phyloP scores from a whole-genome alignment of 2,113 vertebrate genomes.

The Gnathonemus longibarbis region DNA sequence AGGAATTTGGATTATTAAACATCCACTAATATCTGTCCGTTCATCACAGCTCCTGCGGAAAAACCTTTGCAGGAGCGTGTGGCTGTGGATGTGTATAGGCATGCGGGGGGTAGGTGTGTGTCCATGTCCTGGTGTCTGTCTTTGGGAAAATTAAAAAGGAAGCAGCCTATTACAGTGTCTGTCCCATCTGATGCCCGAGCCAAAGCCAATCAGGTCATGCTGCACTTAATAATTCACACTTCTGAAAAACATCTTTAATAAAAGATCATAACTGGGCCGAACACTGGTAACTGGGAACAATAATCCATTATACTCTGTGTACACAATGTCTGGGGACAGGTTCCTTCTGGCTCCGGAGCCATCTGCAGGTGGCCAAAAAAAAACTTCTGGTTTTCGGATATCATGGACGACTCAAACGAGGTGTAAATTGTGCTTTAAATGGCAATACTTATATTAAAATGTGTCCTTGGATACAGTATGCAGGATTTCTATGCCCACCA shows the following conservation, averaged over 20 bases:
- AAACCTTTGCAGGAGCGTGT: neutral
- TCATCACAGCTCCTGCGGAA: neutral
- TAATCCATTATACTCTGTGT: neutral
- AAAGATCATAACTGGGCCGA: neutral
- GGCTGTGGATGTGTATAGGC: neutral
- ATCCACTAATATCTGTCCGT: neutral
- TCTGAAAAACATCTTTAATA: slow-evolving; percentile 11
- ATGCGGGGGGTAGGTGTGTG: no score
- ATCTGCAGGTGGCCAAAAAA: neutral
- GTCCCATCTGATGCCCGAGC: neutral
- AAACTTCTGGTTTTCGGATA: neutral
- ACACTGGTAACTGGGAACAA: neutral
- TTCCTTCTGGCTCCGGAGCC: no score
- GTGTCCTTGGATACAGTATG: neutral
- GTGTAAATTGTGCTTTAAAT: neutral
- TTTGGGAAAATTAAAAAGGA: neutral
- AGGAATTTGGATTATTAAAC: neutral
- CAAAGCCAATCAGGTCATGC: neutral
- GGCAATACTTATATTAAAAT: neutral
- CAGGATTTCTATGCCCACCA: neutral
- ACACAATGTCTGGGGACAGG: neutral
- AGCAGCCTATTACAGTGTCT: neutral
- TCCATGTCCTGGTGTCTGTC: neutral
- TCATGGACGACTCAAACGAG: neutral
- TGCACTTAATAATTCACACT: slow-evolving; percentile 14